These are phyloP conservation scores for Rhodophaea formosa DNA, from an alignment of 2,888 invertebrate species.

Conservation along the genomic window DNA sequence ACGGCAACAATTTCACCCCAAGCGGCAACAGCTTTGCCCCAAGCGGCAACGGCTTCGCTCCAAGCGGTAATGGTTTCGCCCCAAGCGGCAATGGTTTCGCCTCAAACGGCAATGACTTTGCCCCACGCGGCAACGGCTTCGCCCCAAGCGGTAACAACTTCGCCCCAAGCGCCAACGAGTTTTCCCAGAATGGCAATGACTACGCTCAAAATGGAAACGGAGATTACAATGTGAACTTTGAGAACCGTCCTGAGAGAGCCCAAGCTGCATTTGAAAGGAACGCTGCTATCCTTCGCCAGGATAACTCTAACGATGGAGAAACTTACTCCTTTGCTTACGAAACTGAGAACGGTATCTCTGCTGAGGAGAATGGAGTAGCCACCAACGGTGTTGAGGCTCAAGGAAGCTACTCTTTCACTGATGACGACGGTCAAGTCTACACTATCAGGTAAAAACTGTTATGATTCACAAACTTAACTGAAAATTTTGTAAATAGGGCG, in stretches of 20 bases:
- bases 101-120: slow-evolving; percentile 23
- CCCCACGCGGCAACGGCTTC: slow-evolving; percentile 26
- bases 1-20: slow-evolving; percentile 20
- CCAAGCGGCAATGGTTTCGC: slow-evolving; percentile 33
- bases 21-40: slow-evolving; percentile 25
- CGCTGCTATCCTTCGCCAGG: slow-evolving; percentile 66
- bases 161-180: slow-evolving; percentile 23
- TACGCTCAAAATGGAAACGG: slow-evolving; percentile 26
- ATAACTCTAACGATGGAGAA: slow-evolving; percentile 64
- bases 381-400: slow-evolving; percentile 69
- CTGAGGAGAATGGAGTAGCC: slow-evolving; percentile 67
- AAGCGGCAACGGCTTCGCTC: slow-evolving; percentile 25
- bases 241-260: slow-evolving; percentile 52
- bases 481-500: too few relatives aligned
- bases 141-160: slow-evolving; percentile 24
- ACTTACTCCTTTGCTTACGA: slow-evolving; percentile 64
- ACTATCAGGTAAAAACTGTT: slow-evolving; percentile 55
- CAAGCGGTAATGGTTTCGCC: slow-evolving; percentile 29
- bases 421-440: slow-evolving; percentile 71
- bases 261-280: slow-evolving; percentile 63
- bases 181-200: slow-evolving; percentile 25
- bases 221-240: slow-evolving; percentile 33
- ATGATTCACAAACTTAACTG: too few relatives aligned
- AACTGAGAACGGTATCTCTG: slow-evolving; percentile 69
- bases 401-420: slow-evolving; percentile 68